These are phyloP conservation scores for Amphibalanus amphitrite DNA, from an alignment of 1,140 invertebrate genomes.

Conservation along the genomic window DNA sequence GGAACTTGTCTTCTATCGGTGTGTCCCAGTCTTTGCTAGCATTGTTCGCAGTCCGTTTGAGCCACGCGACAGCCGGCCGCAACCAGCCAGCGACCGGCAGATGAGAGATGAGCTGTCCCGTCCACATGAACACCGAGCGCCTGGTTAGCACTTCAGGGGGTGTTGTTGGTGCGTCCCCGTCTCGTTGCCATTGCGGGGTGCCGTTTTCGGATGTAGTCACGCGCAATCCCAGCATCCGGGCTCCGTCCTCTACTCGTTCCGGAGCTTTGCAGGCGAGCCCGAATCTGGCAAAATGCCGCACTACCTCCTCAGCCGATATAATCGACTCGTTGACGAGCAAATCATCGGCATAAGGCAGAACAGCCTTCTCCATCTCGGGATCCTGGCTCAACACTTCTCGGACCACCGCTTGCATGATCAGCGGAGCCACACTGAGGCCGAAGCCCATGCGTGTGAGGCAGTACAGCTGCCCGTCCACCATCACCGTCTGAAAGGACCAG, in stretches of 20 bases:
- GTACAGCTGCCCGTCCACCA: slow-evolving; percentile 3
- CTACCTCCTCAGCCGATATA: background rate
- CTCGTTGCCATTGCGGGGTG: background rate
- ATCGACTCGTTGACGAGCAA: slow-evolving; percentile 5
- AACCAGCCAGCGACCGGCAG: background rate
- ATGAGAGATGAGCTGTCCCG: background rate
- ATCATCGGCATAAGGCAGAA: slow-evolving; percentile 4
- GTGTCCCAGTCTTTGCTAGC: background rate
- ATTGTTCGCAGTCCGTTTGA: background rate
- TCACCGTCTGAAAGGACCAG: slow-evolving; percentile 7
- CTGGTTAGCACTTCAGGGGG: background rate
- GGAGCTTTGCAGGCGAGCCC: background rate
- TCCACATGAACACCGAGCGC: background rate
- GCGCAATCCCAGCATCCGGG: background rate
- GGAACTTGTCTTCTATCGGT: background rate
- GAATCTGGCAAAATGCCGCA: background rate
- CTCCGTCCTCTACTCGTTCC: background rate
- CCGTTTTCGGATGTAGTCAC: background rate
- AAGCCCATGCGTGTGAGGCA: slow-evolving; percentile 5
- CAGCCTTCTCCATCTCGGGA: background rate
- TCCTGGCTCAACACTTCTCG: slow-evolving; percentile 7
- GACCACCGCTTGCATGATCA: slow-evolving; percentile 7
- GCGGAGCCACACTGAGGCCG: slow-evolving; percentile 5
- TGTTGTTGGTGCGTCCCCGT: background rate
- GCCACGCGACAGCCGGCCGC: too few species aligned